Base-by-base conservation (phyloP, 2,113 vertebrate species). In the Pungitius pungitius region DNA sequence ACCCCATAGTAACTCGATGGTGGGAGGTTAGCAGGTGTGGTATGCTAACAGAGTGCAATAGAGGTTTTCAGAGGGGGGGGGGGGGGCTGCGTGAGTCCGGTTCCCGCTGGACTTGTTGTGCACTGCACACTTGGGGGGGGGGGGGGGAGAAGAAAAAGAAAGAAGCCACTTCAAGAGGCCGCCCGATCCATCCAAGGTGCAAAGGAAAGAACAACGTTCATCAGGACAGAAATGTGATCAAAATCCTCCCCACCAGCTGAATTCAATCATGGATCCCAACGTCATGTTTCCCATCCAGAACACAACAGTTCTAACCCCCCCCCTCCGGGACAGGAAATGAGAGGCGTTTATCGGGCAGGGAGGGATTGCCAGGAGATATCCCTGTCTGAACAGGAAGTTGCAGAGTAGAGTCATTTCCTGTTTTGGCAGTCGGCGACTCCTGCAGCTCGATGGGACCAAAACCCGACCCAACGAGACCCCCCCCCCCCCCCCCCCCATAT, bases 351-450 rank as follows among this genome's bases (percentile, higher is more conserved):
- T 93, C 83, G n/a, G 73, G 40, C 42, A 62, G 54, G 24, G 52
- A 77, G 77, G 75, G 75, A 66, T 77, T 73, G 80, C 74, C 75
- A 75, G 75, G 75, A 88, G 85, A 90, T 79, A 85, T 75, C 83
- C 69, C 77, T 68, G 80, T 92, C 88, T 88, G 83, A 81, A 76
- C 89, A 93, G 93, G 92, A 94, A 93, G 85, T 89, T 75, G 81
- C 79, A 85, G 89, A 92, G 86, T 87, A 63, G 66, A 89, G 82
- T 90, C 89, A 91, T 94, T 95, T 95, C 93, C 93, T 94, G 93
- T 93, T 93, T 92, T 93, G 90, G 84, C 78, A 80, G 86, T 85
- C 62, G 61, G 73, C 74, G 80, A 88, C 87, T 82, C n/a, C 84
- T 81, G 80, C 77, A 73, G n/a, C n/a, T n/a, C n/a, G n/a, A n/a